Evolutionary conservation across 2,888 invertebrate species (phyloP), one percentile per base, ranked within the genome.

Genomic region (Oxytorus armatus): DNA sequence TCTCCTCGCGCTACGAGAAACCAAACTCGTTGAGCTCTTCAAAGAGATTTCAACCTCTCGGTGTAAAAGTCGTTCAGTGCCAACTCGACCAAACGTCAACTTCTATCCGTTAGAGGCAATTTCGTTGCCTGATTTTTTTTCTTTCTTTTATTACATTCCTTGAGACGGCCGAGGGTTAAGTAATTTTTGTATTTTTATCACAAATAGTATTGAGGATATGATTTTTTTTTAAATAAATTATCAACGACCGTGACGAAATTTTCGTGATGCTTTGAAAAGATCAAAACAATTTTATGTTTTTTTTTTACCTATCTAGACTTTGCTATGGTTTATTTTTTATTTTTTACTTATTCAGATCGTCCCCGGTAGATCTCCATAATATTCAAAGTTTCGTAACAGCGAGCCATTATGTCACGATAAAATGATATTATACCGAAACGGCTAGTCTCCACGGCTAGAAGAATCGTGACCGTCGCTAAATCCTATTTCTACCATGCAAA

Each of bases 381-480:
- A 55, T 14, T 55, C 33, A 10, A 44, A 42, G 47, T 68, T 57
- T 47, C 7, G n/a, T 21, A 51, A 36, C 59, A 33, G 36, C 51
- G 44, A 61, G 8, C 76, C 85, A 82, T 86, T 87, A 85, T 83
- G 73, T 84, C 80, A 82, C 82, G 81, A 85, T 83, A 49, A 59
- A 75, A 51, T 49, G 66, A 75, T 75, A 75, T 75, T 75, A 75
- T 39, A 33, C 44, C n/a, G n/a, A n/a, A n/a, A n/a, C n/a, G n/a
- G n/a, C n/a, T n/a, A 59, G 23, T 57, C 33, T 29, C 23, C 44
- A 59, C 49, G 29, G 36, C 39, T 10, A 39, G 66, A 51, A 49
- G 57, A 75, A 68, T 68, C 75, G 75, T 75, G 75, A 33, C 59
- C 23, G 59, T 75, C 59, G 68, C n/a, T n/a, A 75, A 75, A 75